Base-by-base conservation (phyloP, 2,113 vertebrate genomes). In the Pogonocichla stellata region DNA sequence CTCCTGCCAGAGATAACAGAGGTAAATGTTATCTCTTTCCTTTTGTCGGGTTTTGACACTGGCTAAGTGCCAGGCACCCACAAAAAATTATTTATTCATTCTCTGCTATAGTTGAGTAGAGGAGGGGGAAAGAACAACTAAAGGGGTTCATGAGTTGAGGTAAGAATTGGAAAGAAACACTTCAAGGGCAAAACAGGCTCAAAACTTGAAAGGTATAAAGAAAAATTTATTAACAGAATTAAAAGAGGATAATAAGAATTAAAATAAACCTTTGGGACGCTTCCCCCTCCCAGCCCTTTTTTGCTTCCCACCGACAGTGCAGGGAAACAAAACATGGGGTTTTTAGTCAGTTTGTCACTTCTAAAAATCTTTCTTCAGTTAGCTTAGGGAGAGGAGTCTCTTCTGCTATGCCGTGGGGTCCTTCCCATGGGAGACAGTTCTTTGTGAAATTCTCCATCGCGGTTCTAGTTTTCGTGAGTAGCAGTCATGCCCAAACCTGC, bases 1-100 rank as follows among this genome's bases (percentile, higher is more conserved):
- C 98, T 28, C 97, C 98, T 93, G 97, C 98, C 22, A 98, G 98
- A 95, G 99, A 99, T 95, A 99, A 99, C 93, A 98, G 98, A 99
- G 99, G 99, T 99, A 97, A 53, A 97, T 36, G 51, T 81, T 85
- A 51, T 91, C 10, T 38, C 80, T 84, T 40, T 82, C n/a, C 31
- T 79, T 57, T 57, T 43, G 40, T 74, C 4, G 0, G 8, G 19
- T 25, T 58, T 57, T 74, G 40, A 57, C 25, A 74, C 42, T 58
- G 71, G 33, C 33, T 58, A 58, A 34, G 42, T 2, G 0, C 40
- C 19, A 57, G 33, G 40, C 53, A 57, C 24, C 31, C 40, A 57
- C 0, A 2, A 57, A 57, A 57, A 57, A 45, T 45, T 9, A 43
- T 73, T 73, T 45, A 57, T 45, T 73, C 40, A 28, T 73, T 73